These are phyloP conservation scores for Falcunculus frontatus DNA, from an alignment of 2,113 vertebrate species.

Conservation along the genomic window DNA sequence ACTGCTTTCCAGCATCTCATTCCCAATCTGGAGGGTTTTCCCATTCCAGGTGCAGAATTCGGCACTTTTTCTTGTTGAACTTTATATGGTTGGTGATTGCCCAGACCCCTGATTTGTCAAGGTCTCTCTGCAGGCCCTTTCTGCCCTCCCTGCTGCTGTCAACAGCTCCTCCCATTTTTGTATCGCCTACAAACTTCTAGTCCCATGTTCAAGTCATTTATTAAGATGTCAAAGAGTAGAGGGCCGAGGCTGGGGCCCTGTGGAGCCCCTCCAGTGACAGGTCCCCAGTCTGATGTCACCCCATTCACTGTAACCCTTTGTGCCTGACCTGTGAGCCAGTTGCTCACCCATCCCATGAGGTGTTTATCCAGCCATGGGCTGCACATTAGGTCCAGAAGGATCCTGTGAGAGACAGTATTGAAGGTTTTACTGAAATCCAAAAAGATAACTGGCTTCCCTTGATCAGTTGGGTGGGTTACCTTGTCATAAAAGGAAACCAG, in stretches of 20 bases:
- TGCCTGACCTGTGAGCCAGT: rapidly evolving
- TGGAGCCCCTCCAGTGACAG: neutral
- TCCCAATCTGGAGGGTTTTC: neutral
- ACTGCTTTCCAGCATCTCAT: neutral
- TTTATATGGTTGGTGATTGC: no score
- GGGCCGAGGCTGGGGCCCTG: rapidly evolving
- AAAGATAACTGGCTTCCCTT: neutral
- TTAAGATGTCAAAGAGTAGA: neutral
- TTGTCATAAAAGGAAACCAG: neutral
- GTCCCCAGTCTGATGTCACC: neutral
- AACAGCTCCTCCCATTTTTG: neutral
- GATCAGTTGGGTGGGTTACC: neutral
- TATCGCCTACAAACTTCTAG: neutral
- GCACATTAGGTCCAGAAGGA: neutral
- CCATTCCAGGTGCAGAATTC: no score
- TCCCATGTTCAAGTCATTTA: rapidly evolving
- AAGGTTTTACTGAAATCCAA: neutral
- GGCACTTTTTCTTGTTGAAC: rapidly evolving
- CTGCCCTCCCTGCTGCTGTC: rapidly evolving
- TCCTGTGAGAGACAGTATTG: neutral
- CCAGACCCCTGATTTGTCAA: neutral
- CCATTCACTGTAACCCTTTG: neutral
- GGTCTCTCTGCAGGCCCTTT: neutral
- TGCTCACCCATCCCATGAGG: neutral
- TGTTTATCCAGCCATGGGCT: neutral